Percentiles rank a stretch among this genome's conserved stretches.
Conservation (phyloP, 2,888 invertebrate species). For the Anorthoa munda region DNA sequence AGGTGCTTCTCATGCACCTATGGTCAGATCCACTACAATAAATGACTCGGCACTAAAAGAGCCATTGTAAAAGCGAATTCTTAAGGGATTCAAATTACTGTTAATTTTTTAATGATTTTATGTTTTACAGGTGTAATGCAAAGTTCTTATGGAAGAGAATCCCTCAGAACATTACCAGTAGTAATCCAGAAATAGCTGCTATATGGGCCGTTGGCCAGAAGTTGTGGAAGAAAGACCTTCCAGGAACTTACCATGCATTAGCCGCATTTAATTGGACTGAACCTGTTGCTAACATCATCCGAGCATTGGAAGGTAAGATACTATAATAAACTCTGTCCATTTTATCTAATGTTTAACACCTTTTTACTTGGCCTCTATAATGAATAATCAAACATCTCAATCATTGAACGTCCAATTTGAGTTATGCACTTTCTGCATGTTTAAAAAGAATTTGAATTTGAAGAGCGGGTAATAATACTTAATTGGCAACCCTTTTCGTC, state of each 20-base stretch:
- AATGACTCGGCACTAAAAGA: background rate
- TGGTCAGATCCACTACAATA: background rate
- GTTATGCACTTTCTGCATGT: no score
- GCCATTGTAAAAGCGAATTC: background rate
- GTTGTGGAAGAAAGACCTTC: conserved; percentile 96
- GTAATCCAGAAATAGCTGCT: conserved; percentile 93
- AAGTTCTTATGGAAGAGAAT: conserved; percentile 98
- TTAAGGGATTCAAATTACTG: background rate
- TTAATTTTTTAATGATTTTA: background rate
- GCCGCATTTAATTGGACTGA: conserved; percentile 95
- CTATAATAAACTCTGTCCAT: background rate
- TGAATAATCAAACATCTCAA: background rate
- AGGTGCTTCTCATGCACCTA: background rate
- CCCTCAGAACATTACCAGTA: conserved; percentile 93
- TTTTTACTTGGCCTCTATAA: background rate
- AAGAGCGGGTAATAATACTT: no score
- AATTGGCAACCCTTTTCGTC: no score
- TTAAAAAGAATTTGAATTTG: no score
- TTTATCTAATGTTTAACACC: background rate
- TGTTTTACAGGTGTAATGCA: conserved; percentile 94
- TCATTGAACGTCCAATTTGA: no score
- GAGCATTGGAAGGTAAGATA: conserved; percentile 94
- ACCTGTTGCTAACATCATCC: conserved; percentile 94
- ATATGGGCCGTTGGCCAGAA: conserved; percentile 96
- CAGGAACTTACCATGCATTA: conserved; percentile 94